Evolutionary conservation across 2,888 invertebrate species (phyloP).

Genomic region (Polydrusus pterygomalis): DNA sequence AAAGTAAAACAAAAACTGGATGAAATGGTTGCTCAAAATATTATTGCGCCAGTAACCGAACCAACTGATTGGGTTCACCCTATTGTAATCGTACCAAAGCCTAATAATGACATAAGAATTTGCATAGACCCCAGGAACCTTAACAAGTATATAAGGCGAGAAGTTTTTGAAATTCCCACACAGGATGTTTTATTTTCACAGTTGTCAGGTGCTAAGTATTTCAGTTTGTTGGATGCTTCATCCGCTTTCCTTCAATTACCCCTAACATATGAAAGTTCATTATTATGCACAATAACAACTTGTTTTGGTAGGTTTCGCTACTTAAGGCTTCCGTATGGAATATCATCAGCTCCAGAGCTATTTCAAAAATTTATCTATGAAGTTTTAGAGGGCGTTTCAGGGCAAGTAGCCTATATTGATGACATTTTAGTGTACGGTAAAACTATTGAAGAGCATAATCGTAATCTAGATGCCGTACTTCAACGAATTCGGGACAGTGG

Average conservation of each 20-base stretch:
- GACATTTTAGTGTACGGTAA: too few relatives aligned
- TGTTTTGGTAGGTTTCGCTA: too few relatives aligned
- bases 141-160: neutral
- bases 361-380: too few relatives aligned
- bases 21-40: neutral
- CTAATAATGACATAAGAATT: neutral
- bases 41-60: neutral
- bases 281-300: too few relatives aligned
- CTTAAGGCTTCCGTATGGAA: too few relatives aligned
- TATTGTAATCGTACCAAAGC: neutral
- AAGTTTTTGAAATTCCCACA: neutral
- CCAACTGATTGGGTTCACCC: neutral
- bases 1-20: neutral
- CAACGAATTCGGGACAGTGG: too few relatives aligned
- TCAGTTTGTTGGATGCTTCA: neutral
- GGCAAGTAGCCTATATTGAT: too few relatives aligned
- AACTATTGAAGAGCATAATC: too few relatives aligned
- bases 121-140: neutral
- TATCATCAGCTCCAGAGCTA: too few relatives aligned
- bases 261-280: too few relatives aligned
- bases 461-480: too few relatives aligned
- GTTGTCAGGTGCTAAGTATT: neutral
- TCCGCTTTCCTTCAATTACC: neutral
- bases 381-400: too few relatives aligned
- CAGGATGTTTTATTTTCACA: neutral